Evolutionary conservation across 1,140 invertebrate species (phyloP).

Genomic region (Laodelphax striatellus): DNA sequence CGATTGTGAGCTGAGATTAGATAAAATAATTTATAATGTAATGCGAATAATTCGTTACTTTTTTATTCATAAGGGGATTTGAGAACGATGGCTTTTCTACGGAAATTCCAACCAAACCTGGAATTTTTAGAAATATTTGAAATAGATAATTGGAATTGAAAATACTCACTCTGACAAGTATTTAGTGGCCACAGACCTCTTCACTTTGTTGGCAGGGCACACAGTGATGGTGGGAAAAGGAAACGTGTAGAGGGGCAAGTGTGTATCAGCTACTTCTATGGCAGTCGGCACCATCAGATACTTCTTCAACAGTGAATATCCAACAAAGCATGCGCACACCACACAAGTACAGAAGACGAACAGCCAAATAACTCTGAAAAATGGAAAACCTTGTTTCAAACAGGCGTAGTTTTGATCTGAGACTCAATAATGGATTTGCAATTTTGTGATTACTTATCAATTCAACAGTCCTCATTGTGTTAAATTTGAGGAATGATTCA

Average conservation of each 20-base stretch:
- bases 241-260: slow-evolving; percentile 23
- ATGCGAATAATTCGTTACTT: no score
- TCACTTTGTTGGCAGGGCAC: slow-evolving; percentile 25
- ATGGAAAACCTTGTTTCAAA: background rate
- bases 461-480: no score
- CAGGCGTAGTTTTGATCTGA: background rate
- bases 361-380: background rate
- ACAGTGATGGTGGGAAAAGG: slow-evolving; percentile 28
- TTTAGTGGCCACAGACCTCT: slow-evolving; percentile 14
- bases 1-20: no score
- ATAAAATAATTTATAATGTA: no score
- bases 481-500: no score
- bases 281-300: slow-evolving; percentile 20
- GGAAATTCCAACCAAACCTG: no score
- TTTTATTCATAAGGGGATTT: no score
- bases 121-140: no score
- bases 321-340: slow-evolving; percentile 11
- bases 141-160: no score
- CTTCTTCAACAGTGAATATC: slow-evolving; percentile 12
- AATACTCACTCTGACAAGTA: slow-evolving; percentile 17
- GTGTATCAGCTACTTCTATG: slow-evolving; percentile 24
- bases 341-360: background rate
- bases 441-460: no score
- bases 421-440: no score
- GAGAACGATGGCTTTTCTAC: no score